A percentile compares a stretch with the other conserved stretches of the same genome.
Conservation (phyloP, 2,797 vertebrate species). For the Rhinophrynus dorsalis region DNA sequence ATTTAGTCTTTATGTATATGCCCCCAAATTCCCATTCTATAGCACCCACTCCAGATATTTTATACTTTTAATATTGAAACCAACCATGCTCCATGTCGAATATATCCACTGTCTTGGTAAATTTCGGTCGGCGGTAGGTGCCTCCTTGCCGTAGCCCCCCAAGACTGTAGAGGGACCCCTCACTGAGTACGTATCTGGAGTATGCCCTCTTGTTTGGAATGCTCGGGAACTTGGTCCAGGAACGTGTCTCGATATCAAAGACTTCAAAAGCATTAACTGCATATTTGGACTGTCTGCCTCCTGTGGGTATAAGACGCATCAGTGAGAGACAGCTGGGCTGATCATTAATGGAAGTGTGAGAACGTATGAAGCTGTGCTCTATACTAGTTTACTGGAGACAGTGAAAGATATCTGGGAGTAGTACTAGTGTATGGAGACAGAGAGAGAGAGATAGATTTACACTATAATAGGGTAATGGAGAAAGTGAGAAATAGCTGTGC, state of each 20-base stretch:
- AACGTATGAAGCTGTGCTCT: too few relatives aligned
- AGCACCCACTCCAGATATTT: too few relatives aligned
- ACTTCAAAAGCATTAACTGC: slow-evolving; percentile 88
- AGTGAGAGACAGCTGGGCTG: neutral
- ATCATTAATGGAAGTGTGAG: neutral
- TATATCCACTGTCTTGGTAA: slow-evolving; percentile 91
- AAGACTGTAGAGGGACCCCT: slow-evolving; percentile 83
- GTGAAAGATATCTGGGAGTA: too few relatives aligned
- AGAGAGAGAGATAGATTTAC: too few relatives aligned
- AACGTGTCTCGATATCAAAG: slow-evolving; percentile 84
- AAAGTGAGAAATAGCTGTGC: too few relatives aligned
- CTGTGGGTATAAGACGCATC: slow-evolving; percentile 58
- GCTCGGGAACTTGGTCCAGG: slow-evolving; percentile 84
- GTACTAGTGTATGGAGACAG: too few relatives aligned
- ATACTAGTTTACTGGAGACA: too few relatives aligned
- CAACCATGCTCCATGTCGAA: slow-evolving; percentile 91
- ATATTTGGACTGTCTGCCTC: slow-evolving; percentile 91
- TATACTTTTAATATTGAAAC: too few relatives aligned
- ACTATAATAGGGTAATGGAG: too few relatives aligned
- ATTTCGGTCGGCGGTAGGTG: slow-evolving; percentile 91
- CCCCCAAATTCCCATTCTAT: too few relatives aligned
- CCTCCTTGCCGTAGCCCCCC: slow-evolving; percentile 90
- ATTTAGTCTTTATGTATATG: too few relatives aligned
- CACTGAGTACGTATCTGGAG: slow-evolving; percentile 83
- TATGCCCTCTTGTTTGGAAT: slow-evolving; percentile 92